Conservation (phyloP, 2,888 invertebrate species). For the Onchidella celtica region DNA sequence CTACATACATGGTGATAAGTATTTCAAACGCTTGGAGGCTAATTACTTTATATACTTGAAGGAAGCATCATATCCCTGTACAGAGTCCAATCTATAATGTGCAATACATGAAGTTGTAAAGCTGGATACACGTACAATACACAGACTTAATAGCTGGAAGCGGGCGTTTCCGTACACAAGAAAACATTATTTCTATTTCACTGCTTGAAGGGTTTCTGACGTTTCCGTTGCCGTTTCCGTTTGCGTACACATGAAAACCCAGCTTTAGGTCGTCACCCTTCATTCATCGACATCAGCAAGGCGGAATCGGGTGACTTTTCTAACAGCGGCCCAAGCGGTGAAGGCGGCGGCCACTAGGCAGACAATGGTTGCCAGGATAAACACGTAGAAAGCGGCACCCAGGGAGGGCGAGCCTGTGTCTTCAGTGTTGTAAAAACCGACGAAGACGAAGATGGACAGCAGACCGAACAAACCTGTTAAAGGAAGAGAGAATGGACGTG, state of each 20-base stretch:
- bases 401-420: conserved; percentile 18
- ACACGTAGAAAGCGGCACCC: conserved; percentile 47
- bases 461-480: conserved; percentile 52
- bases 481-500: not conserved
- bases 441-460: conserved; percentile 50
- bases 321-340: conserved; percentile 52
- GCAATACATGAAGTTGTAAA: no score
- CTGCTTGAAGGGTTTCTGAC: no score
- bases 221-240: no score
- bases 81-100: no score
- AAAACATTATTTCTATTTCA: no score
- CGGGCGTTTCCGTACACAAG: not conserved
- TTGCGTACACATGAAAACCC: no score
- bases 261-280: not conserved
- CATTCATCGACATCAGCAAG: not conserved
- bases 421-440: conserved; percentile 39
- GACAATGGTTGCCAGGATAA: conserved; percentile 41
- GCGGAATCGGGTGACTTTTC: conserved; percentile 35
- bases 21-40: no score
- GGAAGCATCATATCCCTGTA: no score
- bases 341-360: conserved; percentile 50
- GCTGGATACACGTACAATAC: no score
- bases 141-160: not conserved
- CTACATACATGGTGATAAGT: no score
- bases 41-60: no score